Evolutionary conservation across 2,113 vertebrate genomes (phyloP).

Genomic region (Pontoporia blainvillei): DNA sequence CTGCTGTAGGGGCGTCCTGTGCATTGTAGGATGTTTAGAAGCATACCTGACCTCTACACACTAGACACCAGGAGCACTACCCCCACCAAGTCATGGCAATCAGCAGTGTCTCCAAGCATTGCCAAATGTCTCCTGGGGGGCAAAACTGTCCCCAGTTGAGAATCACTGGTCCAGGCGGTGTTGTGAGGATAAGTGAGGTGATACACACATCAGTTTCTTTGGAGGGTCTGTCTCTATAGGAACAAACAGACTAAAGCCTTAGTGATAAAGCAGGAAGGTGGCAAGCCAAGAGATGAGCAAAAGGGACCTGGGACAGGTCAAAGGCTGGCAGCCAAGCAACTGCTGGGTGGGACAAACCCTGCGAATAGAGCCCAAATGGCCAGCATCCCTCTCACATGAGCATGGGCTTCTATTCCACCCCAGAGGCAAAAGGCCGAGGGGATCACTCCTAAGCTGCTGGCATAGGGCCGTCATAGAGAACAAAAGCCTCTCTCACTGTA

Average conservation of each 20-base stretch:
- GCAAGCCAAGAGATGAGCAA: not conserved
- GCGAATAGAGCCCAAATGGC: not conserved
- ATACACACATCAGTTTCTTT: not conserved
- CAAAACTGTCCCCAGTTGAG: not conserved
- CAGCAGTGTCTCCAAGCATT: not conserved
- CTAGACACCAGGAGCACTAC: not conserved
- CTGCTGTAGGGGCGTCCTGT: not conserved
- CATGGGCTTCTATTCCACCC: not conserved
- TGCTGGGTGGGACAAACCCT: not conserved
- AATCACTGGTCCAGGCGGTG: not conserved
- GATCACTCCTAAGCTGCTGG: not conserved
- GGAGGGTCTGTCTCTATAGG: not conserved
- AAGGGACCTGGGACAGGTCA: not conserved
- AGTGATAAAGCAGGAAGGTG: not conserved
- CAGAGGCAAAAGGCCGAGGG: not conserved
- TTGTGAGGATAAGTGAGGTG: not conserved
- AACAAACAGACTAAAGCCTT: not conserved
- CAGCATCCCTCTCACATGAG: not conserved
- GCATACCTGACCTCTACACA: not conserved
- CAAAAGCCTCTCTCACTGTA: not conserved
- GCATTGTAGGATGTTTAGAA: too few relatives aligned
- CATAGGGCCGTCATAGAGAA: not conserved
- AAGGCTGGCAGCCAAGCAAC: not conserved
- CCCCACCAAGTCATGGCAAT: not conserved
- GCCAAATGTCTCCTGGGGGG: not conserved